Base-by-base conservation (phyloP, 2,888 invertebrate species). In the Polyploca ridens region DNA sequence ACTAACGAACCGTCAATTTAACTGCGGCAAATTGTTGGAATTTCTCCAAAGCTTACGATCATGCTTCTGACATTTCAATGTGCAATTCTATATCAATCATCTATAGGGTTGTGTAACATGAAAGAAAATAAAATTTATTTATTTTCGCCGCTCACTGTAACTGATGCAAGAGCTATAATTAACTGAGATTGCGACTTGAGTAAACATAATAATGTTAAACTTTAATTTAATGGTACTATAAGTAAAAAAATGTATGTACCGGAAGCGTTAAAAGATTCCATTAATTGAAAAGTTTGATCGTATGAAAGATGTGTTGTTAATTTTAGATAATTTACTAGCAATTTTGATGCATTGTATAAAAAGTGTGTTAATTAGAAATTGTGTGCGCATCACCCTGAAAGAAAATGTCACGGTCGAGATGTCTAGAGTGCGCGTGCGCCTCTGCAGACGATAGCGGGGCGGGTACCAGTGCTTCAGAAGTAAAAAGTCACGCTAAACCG, bases 331-430 rank as follows among this genome's bases (percentile, higher is more conserved):
- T 38, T 35, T 63, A 44, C 58, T 49, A 58, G 57, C 19, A 38
- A 62, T 41, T 62, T 71, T 70, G 68, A 74, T 70, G 67, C 59
- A 64, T 67, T 62, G 54, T 69, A 66, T 67, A 70, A 83, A 84
- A 87, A 83, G 81, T 85, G 79, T 86, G 82, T 83, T 88, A 87
- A 85, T 86, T 84, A 83, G 81, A 85, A 86, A 83, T 81, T 79
- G 76, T 76, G 82, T 75, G 82, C 75, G 81, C 86, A 83, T 74
- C 78, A 80, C 90, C 89, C 91, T 90, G 83, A 86, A 84, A 86
- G 84, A 86, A 41, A 83, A 83, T 86, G 91, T 93, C 84, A 91
- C 91, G 93, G 86, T 93, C 85, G 91, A 88, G 84, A 85, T 88
- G 80, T 79, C 76, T 76, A 80, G 80, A 84, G 78, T 78, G 76